phyloP scores from a whole-genome alignment of 2,113 vertebrate species.

The Cygnus atratus region DNA sequence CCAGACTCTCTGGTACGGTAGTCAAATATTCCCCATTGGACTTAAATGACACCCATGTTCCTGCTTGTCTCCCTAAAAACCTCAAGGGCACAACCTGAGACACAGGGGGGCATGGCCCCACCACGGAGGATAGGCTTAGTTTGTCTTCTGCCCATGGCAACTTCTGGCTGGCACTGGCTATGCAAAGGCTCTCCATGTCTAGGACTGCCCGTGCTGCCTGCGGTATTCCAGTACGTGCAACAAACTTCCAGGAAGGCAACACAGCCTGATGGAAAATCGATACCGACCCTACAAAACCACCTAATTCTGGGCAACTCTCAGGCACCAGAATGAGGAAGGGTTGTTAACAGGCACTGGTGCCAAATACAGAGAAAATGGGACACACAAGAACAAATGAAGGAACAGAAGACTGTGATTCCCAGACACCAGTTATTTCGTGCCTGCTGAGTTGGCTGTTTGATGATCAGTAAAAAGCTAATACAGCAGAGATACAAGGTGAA shows the following conservation, averaged over 20 bases:
- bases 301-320: neutral
- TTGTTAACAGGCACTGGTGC: neutral
- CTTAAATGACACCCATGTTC: neutral
- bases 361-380: neutral
- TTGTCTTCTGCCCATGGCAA: neutral
- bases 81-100: neutral
- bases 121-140: neutral
- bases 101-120: neutral
- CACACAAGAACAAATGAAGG: neutral
- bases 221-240: neutral
- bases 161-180: neutral
- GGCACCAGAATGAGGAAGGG: neutral
- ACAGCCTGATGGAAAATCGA: neutral
- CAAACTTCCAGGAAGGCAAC: neutral
- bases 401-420: neutral
- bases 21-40: neutral
- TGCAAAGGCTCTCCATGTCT: neutral
- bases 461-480: neutral
- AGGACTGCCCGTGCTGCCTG: neutral
- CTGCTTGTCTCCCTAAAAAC: neutral
- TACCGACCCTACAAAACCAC: neutral
- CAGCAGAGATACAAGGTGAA: neutral
- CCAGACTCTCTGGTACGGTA: neutral
- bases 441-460: neutral
- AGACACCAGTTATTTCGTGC: neutral